Conservation (phyloP, 2,113 vertebrate genomes). For the Craseonycteris thonglongyai region DNA sequence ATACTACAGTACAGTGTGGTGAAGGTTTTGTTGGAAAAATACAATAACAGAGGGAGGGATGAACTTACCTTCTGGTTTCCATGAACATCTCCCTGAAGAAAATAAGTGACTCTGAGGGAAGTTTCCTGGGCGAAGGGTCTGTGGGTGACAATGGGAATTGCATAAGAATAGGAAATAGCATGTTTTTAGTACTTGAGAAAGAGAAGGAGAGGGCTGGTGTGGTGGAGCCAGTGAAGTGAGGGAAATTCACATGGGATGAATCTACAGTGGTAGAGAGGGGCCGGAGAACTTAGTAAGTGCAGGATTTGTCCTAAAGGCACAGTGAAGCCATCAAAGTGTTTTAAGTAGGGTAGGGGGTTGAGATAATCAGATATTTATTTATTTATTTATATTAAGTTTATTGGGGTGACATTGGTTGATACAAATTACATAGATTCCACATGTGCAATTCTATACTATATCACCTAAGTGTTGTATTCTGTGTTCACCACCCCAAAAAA, state of each 20-base stretch:
- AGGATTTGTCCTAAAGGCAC: neutral
- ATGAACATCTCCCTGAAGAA: neutral
- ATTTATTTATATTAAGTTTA: too few species aligned
- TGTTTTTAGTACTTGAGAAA: neutral
- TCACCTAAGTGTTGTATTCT: too few species aligned
- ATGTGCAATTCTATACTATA: too few species aligned
- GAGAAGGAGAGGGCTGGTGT: fast-evolving
- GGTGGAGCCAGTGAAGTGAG: fast-evolving
- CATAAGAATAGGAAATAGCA: fast-evolving
- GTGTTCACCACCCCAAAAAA: too few species aligned
- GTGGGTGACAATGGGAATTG: neutral
- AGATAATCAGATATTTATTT: neutral
- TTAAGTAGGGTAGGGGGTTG: neutral
- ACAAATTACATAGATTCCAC: too few species aligned
- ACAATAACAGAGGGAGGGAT: neutral
- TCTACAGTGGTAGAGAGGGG: fast-evolving
- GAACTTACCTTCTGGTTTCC: neutral
- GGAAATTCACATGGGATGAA: neutral
- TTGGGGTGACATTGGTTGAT: too few species aligned
- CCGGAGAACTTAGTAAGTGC: neutral
- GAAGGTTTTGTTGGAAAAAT: neutral
- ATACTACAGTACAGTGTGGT: neutral
- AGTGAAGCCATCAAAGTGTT: neutral
- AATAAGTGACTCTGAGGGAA: neutral
- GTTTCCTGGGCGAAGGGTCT: neutral